Evolutionary conservation across 2,113 vertebrate genomes (phyloP).

Genomic region (Pygoscelis adeliae): DNA sequence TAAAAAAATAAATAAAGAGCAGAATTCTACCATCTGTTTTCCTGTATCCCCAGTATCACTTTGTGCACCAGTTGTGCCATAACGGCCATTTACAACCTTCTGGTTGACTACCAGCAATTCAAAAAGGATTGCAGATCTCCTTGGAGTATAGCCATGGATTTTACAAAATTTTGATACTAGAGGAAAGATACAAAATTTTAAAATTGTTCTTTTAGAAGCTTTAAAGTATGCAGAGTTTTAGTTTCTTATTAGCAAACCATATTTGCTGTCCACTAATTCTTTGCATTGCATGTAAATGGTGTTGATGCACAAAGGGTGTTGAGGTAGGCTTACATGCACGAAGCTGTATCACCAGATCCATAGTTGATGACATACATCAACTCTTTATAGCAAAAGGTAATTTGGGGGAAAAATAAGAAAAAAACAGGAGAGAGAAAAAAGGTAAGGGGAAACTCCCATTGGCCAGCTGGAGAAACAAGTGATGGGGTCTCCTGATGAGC

Average conservation of each 20-base stretch:
- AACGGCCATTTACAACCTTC: background rate
- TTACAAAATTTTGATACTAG: background rate
- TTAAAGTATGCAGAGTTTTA: background rate
- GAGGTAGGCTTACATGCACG: fast-evolving
- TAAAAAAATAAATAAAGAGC: background rate
- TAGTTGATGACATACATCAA: background rate
- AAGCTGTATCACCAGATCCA: background rate
- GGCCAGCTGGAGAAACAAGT: background rate
- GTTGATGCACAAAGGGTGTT: background rate
- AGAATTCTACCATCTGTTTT: background rate
- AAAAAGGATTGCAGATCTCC: background rate
- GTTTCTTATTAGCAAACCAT: background rate
- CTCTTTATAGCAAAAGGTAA: background rate
- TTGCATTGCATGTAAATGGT: background rate
- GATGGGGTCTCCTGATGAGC: background rate
- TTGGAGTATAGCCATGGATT: background rate
- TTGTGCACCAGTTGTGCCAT: background rate
- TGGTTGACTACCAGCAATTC: background rate
- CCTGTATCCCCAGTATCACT: background rate
- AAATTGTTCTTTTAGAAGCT: background rate
- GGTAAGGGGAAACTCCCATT: background rate
- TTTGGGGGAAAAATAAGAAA: fast-evolving
- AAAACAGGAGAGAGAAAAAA: background rate
- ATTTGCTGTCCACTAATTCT: background rate
- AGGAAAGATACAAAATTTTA: background rate